A percentile compares a stretch with the other conserved stretches of the same genome.
These are phyloP conservation scores for Solea senegalensis DNA, from an alignment of 2,113 vertebrate genomes.

Conservation along the genomic window DNA sequence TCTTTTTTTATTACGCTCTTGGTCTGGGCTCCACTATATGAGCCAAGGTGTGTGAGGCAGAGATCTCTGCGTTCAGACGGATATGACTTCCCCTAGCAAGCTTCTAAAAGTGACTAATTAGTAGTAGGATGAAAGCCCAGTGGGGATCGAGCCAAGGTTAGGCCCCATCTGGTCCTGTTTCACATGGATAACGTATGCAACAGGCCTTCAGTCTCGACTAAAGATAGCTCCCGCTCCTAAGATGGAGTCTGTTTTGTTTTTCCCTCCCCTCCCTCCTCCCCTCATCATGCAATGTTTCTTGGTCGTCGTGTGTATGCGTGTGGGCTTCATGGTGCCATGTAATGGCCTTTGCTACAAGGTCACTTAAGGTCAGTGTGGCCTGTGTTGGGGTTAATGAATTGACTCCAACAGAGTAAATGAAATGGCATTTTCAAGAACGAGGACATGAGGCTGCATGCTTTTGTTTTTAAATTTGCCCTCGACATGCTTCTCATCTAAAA, in stretches of 20 bases:
- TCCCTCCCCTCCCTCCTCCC: background rate
- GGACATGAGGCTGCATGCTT: background rate
- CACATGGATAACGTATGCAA: constrained; percentile 45
- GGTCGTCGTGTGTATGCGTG: constrained; percentile 9
- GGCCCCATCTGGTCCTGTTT: constrained; percentile 57
- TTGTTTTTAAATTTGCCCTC: no score
- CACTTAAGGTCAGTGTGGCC: background rate
- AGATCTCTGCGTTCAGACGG: constrained; percentile 20
- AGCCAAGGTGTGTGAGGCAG: constrained; percentile 16
- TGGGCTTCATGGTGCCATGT: background rate
- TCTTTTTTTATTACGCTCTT: constrained; percentile 24
- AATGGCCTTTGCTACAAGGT: constrained; percentile 21
- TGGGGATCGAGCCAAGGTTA: constrained; percentile 51
- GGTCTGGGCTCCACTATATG: background rate
- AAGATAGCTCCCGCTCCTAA: constrained; percentile 23
- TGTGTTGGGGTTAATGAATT: background rate
- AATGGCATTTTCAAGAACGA: constrained; percentile 6
- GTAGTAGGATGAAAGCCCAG: constrained; percentile 51
- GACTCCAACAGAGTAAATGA: background rate
- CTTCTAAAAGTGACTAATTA: constrained; percentile 64
- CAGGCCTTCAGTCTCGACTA: constrained; percentile 18
- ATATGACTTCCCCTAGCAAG: constrained; percentile 12
- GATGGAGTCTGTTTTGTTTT: background rate
- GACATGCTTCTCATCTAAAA: no score
- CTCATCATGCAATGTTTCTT: background rate